Evolutionary conservation across 1,140 invertebrate genomes (phyloP).

Genomic region (Cherax destructor): DNA sequence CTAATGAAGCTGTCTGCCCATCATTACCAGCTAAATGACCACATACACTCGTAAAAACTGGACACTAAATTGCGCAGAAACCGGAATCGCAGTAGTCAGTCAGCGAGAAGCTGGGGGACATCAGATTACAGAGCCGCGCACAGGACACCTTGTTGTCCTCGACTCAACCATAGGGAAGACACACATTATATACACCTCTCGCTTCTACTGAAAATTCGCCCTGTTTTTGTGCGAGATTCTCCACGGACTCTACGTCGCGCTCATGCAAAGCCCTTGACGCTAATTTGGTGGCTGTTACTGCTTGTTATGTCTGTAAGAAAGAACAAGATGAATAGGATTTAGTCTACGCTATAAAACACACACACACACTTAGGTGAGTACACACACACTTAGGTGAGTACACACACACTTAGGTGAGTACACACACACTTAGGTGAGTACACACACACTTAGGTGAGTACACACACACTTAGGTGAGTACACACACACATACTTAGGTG

Average conservation of each 20-base stretch:
- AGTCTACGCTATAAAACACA: neutral
- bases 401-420: no score
- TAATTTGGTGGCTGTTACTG: neutral
- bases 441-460: no score
- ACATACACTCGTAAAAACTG: constrained; percentile 5
- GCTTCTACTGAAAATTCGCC: neutral
- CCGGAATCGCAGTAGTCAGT: neutral
- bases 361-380: neutral
- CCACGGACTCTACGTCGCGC: neutral
- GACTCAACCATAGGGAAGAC: neutral
- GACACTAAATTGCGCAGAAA: constrained; percentile 1
- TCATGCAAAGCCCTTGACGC: neutral
- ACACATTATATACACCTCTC: neutral
- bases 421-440: no score
- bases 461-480: no score
- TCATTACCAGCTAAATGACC: constrained; percentile 35
- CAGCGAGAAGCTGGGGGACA: neutral
- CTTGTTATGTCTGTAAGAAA: neutral
- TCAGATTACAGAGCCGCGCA: neutral
- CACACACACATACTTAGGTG: no score
- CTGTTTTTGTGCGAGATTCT: neutral
- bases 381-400: no score
- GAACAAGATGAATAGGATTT: neutral
- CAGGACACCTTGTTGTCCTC: neutral
- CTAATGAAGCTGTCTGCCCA: constrained; percentile 38